Evolutionary conservation across 2,888 invertebrate species (phyloP).

Genomic region (Calliopum simillimum): DNA sequence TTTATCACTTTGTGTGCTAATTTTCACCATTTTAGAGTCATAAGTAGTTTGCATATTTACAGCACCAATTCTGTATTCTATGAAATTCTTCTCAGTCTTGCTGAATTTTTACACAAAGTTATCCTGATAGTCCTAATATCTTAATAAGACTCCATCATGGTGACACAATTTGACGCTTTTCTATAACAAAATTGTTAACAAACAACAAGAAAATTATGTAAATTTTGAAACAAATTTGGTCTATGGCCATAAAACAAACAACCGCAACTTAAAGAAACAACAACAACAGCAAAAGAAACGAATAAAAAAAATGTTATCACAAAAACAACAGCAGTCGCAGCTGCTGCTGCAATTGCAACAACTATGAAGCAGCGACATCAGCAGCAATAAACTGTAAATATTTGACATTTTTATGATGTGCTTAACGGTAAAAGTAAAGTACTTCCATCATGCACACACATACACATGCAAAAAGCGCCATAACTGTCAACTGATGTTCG

Average conservation of each 20-base stretch:
- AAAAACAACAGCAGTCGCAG: not conserved
- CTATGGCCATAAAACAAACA: not conserved
- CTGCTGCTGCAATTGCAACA: not conserved
- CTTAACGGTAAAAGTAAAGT: slow-evolving; percentile 44
- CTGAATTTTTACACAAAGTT: no score
- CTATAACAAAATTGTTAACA: no score
- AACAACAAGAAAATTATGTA: no score
- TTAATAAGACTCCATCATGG: no score
- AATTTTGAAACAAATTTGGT: not conserved
- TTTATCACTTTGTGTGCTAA: no score
- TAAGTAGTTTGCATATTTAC: no score
- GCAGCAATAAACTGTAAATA: slow-evolving; percentile 64
- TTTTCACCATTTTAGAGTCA: no score
- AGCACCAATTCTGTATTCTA: no score
- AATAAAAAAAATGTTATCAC: no score
- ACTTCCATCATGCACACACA: slow-evolving; percentile 46
- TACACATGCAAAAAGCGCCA: slow-evolving; percentile 37
- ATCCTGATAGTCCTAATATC: no score
- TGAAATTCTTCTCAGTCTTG: no score
- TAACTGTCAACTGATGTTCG: slow-evolving; percentile 50
- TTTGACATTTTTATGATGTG: slow-evolving; percentile 62
- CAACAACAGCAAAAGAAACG: slow-evolving; percentile 3
- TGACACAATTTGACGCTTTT: no score
- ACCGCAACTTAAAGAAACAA: not conserved
- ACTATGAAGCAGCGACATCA: slow-evolving; percentile 38